A percentile compares a stretch with the other conserved stretches of the same genome.
These are phyloP conservation scores for Ailurus styani DNA, from an alignment of 2,113 vertebrate genomes.

Conservation along the genomic window DNA sequence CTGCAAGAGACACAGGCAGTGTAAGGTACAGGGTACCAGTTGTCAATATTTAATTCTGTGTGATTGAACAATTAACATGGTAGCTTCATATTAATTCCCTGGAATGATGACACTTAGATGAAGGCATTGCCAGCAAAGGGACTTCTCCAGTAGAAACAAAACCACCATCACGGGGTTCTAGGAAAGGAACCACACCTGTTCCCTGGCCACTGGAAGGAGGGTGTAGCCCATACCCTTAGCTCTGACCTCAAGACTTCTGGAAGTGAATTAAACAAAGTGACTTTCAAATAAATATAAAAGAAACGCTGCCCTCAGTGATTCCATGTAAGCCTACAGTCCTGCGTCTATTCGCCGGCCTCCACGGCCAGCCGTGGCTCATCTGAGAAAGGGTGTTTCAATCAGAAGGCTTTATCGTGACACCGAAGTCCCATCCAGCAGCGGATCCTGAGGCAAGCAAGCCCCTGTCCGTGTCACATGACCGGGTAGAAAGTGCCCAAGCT, in stretches of 20 bases:
- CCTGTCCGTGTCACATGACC: background rate
- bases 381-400: constrained; percentile 2
- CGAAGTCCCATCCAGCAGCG: background rate
- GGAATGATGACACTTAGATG: background rate
- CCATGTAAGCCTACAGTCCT: background rate
- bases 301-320: background rate
- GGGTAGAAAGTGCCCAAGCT: background rate
- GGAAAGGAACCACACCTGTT: background rate
- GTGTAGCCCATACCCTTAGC: background rate
- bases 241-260: background rate
- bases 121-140: background rate
- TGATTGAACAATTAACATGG: background rate
- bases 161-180: fast-evolving
- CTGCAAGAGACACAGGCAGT: background rate
- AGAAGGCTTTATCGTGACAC: background rate
- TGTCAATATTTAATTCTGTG: background rate
- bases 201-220: background rate
- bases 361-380: background rate
- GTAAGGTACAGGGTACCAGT: fast-evolving
- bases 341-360: background rate
- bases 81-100: background rate
- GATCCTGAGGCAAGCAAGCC: background rate
- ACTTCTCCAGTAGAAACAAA: background rate
- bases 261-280: background rate
- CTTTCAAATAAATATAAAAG: background rate